Percentiles rank a stretch among this genome's conserved stretches.
phyloP scores from a whole-genome alignment of 2,888 invertebrate genomes.

The Sericinus montela region DNA sequence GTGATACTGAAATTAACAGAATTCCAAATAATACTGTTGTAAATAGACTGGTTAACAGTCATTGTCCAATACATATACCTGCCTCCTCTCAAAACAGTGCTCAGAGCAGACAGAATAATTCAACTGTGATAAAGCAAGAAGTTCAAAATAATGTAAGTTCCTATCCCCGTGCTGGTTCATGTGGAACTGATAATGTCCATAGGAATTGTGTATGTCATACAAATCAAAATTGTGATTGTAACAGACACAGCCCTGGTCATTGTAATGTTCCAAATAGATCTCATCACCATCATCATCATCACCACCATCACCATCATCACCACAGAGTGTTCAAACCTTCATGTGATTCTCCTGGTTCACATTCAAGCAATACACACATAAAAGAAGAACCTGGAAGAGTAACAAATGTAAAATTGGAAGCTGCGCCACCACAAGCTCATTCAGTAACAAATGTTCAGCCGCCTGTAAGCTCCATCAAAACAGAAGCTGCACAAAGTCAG shows the following conservation, averaged over 20 bases:
- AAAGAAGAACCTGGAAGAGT: slow-evolving; percentile 51
- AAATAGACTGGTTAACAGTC: not conserved
- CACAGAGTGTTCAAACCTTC: slow-evolving; percentile 31
- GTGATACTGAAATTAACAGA: slow-evolving; percentile 26
- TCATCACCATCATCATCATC: slow-evolving; percentile 37
- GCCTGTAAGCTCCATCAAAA: slow-evolving; percentile 36
- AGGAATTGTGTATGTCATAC: slow-evolving; percentile 2
- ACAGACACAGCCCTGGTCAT: slow-evolving; percentile 28
- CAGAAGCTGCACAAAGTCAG: slow-evolving; percentile 36
- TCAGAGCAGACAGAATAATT: slow-evolving; percentile 17
- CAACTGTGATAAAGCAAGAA: slow-evolving; percentile 40
- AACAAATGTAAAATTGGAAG: slow-evolving; percentile 47
- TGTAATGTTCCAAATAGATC: slow-evolving; percentile 36
- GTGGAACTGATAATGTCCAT: slow-evolving; percentile 9
- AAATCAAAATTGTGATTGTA: slow-evolving; percentile 1
- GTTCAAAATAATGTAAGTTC: slow-evolving; percentile 3
- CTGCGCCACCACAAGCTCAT: slow-evolving; percentile 21
- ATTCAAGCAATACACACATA: slow-evolving; percentile 33
- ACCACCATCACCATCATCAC: slow-evolving; percentile 37
- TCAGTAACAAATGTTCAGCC: slow-evolving; percentile 21
- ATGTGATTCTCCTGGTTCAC: slow-evolving; percentile 26
- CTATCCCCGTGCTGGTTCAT: not conserved
- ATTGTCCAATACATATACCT: slow-evolving; percentile 20
- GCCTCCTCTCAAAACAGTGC: slow-evolving; percentile 24
- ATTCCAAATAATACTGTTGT: slow-evolving; percentile 20